Evolutionary conservation across 2,113 vertebrate genomes (phyloP).

Genomic region (Eidolon helvum): DNA sequence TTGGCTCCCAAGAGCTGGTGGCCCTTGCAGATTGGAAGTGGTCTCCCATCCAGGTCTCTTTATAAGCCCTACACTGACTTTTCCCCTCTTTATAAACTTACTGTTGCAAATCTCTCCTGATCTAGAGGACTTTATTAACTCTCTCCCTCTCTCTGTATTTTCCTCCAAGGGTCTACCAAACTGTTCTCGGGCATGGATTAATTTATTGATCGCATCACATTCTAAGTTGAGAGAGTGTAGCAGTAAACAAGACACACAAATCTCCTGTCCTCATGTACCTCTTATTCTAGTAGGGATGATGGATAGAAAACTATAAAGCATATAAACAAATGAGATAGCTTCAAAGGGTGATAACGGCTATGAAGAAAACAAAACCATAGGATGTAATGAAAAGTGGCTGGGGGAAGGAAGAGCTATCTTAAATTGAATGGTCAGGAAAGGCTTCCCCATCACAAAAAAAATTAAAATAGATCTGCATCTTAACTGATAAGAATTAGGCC

Average conservation of each 20-base stretch:
- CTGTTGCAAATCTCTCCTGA: background rate
- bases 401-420: background rate
- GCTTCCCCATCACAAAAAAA: background rate
- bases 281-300: background rate
- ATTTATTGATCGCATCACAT: background rate
- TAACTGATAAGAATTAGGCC: background rate
- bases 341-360: background rate
- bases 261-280: background rate
- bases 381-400: background rate
- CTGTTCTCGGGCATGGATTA: background rate
- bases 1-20: background rate
- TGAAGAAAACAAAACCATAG: slow-evolving; percentile 4
- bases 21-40: background rate
- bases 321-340: background rate
- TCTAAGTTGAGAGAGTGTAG: background rate
- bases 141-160: background rate
- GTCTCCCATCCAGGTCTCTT: background rate
- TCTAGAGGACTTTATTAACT: background rate
- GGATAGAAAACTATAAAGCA: background rate
- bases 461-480: background rate
- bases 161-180: background rate
- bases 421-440: background rate
- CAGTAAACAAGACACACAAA: background rate
- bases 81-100: background rate
- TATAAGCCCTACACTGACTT: background rate